phyloP scores from a whole-genome alignment of 1,140 invertebrate genomes.

The Epicauta chinensis region DNA sequence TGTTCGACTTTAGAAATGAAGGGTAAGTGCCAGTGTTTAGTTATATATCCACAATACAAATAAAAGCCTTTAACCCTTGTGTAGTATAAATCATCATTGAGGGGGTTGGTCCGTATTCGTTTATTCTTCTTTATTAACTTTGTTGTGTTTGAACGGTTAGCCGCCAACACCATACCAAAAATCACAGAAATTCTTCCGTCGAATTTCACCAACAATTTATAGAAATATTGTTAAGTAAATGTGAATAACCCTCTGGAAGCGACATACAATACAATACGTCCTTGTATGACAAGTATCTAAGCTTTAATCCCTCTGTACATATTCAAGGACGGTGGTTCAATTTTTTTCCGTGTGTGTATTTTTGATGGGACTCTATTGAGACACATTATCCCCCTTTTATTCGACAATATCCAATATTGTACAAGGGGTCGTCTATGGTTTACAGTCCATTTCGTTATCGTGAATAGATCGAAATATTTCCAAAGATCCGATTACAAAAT shows the following conservation, averaged over 20 bases:
- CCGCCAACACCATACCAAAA: not conserved
- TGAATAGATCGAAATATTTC: no score
- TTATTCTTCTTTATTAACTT: not conserved
- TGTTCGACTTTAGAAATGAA: constrained; percentile 2
- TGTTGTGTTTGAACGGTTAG: not conserved
- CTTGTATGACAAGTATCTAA: constrained; percentile 27
- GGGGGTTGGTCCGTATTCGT: not conserved
- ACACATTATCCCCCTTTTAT: constrained; percentile 19
- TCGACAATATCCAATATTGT: constrained; percentile 26
- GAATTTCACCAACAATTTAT: not conserved
- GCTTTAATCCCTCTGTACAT: constrained; percentile 25
- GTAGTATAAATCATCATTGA: constrained; percentile 14
- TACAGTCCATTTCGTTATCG: constrained; percentile 31
- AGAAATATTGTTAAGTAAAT: not conserved
- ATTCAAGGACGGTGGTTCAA: constrained; percentile 31
- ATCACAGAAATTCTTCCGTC: not conserved
- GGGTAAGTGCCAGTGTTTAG: constrained; percentile 13
- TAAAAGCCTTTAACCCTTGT: constrained; percentile 14
- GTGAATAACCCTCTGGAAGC: constrained; percentile 26
- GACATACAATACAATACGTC: constrained; percentile 26
- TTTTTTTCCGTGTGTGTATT: constrained; percentile 16
- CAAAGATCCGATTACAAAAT: no score
- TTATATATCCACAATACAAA: constrained; percentile 17
- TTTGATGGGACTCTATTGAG: constrained; percentile 17
- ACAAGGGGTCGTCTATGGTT: constrained; percentile 23